These are phyloP conservation scores for Alcis repandata DNA, from an alignment of 2,888 invertebrate genomes.

Conservation along the genomic window DNA sequence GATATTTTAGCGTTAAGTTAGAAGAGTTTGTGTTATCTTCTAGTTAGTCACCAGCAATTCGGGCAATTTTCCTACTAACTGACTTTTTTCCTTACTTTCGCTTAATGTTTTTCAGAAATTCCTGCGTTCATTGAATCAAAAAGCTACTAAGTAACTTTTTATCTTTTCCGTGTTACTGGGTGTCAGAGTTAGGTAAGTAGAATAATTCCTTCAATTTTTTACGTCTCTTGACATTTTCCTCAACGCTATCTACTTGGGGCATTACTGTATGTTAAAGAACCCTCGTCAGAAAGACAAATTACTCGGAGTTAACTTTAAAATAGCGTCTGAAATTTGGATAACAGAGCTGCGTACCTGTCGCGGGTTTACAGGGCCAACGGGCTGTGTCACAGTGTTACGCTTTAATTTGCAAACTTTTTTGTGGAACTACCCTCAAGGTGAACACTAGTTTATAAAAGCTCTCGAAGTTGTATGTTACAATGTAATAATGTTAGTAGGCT, in stretches of 20 bases:
- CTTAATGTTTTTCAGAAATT: neutral
- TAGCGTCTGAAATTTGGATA: constrained; percentile 24
- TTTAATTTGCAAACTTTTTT: neutral
- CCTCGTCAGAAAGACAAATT: constrained; percentile 34
- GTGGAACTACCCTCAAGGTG: neutral
- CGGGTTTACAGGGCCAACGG: constrained; percentile 16
- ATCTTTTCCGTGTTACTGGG: neutral
- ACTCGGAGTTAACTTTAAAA: constrained; percentile 28
- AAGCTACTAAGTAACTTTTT: neutral
- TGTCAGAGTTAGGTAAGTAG: neutral
- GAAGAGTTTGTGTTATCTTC: neutral
- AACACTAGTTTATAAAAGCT: neutral
- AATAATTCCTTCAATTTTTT: constrained; percentile 11
- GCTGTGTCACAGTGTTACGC: neutral
- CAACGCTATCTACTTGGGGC: constrained; percentile 10
- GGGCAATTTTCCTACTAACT: neutral
- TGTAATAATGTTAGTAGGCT: too few species aligned
- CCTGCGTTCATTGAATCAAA: neutral
- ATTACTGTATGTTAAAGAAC: constrained; percentile 27
- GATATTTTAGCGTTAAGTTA: neutral
- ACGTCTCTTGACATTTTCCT: neutral
- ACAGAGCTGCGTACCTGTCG: constrained; percentile 6
- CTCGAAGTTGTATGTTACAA: neutral
- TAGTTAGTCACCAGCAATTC: too few species aligned
- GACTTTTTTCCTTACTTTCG: too few species aligned